phyloP scores from a whole-genome alignment of 2,113 vertebrate genomes.

The Stomatorhinus ivindoensis region DNA sequence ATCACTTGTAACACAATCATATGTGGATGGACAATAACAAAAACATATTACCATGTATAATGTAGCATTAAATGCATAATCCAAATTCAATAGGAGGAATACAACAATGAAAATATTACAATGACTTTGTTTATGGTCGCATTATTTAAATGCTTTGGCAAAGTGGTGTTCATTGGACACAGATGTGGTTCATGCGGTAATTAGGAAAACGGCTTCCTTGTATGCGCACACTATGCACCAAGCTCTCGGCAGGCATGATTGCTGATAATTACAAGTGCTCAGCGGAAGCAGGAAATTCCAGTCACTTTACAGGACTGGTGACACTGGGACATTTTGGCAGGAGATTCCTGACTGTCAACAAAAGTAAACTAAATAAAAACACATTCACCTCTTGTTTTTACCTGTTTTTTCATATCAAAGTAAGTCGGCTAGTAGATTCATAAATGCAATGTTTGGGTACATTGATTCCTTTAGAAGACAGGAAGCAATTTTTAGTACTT shows the following conservation, averaged over 20 bases:
- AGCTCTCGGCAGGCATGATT: not conserved
- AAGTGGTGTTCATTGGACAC: not conserved
- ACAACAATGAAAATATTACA: not conserved
- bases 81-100: not conserved
- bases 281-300: not conserved
- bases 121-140: not conserved
- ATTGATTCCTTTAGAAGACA: not conserved
- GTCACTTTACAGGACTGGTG: not conserved
- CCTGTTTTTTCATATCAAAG: not conserved
- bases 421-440: not conserved
- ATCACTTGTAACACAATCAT: not conserved
- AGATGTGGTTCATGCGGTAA: not conserved
- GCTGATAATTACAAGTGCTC: not conserved
- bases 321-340: not conserved
- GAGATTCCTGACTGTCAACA: not conserved
- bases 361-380: not conserved
- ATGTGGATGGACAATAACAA: not conserved
- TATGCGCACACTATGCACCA: not conserved
- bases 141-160: not conserved
- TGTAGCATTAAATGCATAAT: not conserved
- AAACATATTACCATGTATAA: not conserved
- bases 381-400: not conserved
- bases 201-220: not conserved
- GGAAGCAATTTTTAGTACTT: not conserved
- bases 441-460: not conserved